Percentiles rank a stretch among this genome's conserved stretches.
phyloP scores from a whole-genome alignment of 1,140 invertebrate species.

The Bicyclus anynana region DNA sequence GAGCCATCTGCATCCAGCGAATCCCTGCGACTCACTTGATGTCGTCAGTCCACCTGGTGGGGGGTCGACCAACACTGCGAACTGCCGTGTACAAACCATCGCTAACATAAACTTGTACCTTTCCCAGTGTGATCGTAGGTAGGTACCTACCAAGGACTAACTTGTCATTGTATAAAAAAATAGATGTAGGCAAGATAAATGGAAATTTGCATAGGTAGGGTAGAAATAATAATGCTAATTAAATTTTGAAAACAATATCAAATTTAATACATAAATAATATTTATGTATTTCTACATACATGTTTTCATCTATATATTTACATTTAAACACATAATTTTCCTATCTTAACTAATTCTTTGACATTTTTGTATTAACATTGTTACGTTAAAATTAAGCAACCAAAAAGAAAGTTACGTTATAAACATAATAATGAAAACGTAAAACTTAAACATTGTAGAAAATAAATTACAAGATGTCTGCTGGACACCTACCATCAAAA shows the following conservation, averaged over 20 bases:
- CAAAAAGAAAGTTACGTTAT: conserved; percentile 52
- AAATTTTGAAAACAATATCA: conserved; percentile 77
- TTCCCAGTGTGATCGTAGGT: too few species aligned
- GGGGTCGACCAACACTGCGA: too few species aligned
- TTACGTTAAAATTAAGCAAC: conserved; percentile 58
- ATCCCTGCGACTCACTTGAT: too few species aligned
- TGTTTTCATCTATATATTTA: conserved; percentile 75
- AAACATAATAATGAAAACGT: conserved; percentile 48
- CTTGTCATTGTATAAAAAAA: too few species aligned
- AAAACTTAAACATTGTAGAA: conserved; percentile 59
- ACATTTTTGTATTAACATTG: conserved; percentile 49
- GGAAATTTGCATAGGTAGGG: neutral
- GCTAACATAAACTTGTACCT: too few species aligned
- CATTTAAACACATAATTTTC: conserved; percentile 72
- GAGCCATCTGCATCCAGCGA: too few species aligned
- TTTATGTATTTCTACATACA: conserved; percentile 75
- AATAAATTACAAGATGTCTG: conserved; percentile 53
- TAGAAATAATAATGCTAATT: conserved; percentile 57
- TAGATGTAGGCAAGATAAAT: neutral
- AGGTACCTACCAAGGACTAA: too few species aligned
- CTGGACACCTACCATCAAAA: conserved; percentile 5
- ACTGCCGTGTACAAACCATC: too few species aligned
- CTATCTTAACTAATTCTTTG: conserved; percentile 63
- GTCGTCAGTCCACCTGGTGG: too few species aligned
- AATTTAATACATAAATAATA: conserved; percentile 77